phyloP scores from a whole-genome alignment of 2,113 vertebrate genomes.

The Procavia capensis region DNA sequence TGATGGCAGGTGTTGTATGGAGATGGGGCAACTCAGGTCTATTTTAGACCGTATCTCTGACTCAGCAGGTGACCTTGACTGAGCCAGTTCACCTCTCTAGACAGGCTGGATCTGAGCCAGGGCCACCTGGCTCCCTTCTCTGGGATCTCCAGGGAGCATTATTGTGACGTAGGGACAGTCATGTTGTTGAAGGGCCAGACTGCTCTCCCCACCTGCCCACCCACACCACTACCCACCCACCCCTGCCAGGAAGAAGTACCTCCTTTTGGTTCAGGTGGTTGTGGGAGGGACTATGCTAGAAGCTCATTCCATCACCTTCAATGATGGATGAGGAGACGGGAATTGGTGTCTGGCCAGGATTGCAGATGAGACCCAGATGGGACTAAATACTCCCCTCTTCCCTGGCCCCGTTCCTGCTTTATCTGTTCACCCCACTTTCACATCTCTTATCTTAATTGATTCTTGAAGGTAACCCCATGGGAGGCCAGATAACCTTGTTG shows the following conservation, averaged over 20 bases:
- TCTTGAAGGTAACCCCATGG: background rate
- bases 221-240: background rate
- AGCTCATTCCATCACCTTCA: background rate
- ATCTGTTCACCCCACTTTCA: background rate
- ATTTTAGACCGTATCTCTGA: background rate
- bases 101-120: background rate
- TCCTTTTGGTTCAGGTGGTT: background rate
- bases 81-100: background rate
- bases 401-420: fast-evolving
- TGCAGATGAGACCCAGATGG: background rate
- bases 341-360: background rate
- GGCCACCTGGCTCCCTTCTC: background rate
- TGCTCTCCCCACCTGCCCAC: background rate
- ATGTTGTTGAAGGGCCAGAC: background rate
- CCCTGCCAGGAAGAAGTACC: fast-evolving
- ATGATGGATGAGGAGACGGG: background rate
- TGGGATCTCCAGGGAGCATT: fast-evolving
- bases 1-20: fast-evolving
- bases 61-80: background rate
- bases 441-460: background rate
- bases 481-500: background rate
- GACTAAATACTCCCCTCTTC: fast-evolving
- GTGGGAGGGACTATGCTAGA: background rate
- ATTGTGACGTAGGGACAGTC: fast-evolving
- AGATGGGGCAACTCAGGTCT: background rate